These are phyloP conservation scores for Lepilemur septentrionalis DNA, from an alignment of 2,797 vertebrate species.

Conservation along the genomic window DNA sequence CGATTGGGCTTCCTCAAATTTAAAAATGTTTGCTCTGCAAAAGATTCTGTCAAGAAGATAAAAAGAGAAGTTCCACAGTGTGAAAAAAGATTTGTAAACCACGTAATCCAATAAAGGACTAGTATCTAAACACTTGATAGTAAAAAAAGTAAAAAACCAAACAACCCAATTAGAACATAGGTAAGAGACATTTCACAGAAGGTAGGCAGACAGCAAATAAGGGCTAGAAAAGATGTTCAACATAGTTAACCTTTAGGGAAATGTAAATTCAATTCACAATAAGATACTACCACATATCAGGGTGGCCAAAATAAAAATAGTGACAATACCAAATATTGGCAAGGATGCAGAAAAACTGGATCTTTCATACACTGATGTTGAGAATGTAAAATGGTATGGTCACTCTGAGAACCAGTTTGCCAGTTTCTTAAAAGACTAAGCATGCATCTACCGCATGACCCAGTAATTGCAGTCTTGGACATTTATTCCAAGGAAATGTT, in stretches of 20 bases:
- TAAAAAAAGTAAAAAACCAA: not conserved
- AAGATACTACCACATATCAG: not conserved
- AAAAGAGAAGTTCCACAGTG: not conserved
- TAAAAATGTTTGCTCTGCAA: not conserved
- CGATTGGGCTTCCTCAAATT: not conserved
- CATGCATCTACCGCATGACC: not conserved
- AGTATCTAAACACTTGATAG: not conserved
- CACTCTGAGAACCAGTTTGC: not conserved
- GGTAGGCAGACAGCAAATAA: not conserved
- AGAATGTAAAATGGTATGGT: not conserved
- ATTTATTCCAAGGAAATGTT: not conserved
- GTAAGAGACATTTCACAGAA: not conserved
- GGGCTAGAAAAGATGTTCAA: not conserved
- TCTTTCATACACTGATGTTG: not conserved
- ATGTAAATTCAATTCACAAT: not conserved
- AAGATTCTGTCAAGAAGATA: not conserved
- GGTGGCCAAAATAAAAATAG: not conserved
- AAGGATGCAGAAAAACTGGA: not conserved
- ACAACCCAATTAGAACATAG: not conserved
- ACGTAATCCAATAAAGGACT: not conserved
- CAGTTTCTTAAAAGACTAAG: not conserved
- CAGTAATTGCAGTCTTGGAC: not conserved
- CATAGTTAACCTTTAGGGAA: not conserved
- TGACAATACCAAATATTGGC: not conserved
- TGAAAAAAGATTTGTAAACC: not conserved